phyloP scores from a whole-genome alignment of 2,888 invertebrate species.

The Nephrotoma guestfalica region DNA sequence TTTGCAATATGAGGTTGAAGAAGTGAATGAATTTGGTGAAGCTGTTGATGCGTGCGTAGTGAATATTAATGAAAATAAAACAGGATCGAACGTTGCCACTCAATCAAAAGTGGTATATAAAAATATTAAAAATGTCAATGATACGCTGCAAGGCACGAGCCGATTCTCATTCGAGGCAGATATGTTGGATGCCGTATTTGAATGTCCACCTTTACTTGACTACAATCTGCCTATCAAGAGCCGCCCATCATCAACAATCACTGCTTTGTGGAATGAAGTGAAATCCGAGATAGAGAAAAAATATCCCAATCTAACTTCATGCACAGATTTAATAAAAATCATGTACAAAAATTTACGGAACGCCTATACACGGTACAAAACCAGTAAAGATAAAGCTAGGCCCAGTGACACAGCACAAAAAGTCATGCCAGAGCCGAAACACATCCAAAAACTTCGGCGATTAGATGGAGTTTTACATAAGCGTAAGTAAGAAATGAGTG shows the following conservation, averaged over 20 bases:
- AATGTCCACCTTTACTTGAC: background rate
- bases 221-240: background rate
- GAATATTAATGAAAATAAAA: no score
- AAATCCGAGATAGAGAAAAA: background rate
- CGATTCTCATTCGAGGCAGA: no score
- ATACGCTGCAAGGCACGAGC: no score
- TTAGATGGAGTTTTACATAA: background rate
- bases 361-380: background rate
- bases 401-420: background rate
- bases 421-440: background rate
- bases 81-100: no score
- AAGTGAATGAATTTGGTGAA: no score
- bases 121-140: no score
- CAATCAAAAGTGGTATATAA: no score
- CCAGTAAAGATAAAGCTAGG: background rate
- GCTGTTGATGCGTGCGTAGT: no score
- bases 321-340: background rate
- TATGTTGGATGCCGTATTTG: no score
- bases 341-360: background rate
- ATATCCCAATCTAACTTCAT: background rate
- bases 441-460: background rate
- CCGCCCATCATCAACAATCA: background rate
- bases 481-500: background rate
- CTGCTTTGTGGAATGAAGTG: background rate
- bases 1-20: no score